Evolutionary conservation across 2,113 vertebrate genomes (phyloP), one percentile per base, ranked within the genome.

Genomic region (Mustela nigripes): DNA sequence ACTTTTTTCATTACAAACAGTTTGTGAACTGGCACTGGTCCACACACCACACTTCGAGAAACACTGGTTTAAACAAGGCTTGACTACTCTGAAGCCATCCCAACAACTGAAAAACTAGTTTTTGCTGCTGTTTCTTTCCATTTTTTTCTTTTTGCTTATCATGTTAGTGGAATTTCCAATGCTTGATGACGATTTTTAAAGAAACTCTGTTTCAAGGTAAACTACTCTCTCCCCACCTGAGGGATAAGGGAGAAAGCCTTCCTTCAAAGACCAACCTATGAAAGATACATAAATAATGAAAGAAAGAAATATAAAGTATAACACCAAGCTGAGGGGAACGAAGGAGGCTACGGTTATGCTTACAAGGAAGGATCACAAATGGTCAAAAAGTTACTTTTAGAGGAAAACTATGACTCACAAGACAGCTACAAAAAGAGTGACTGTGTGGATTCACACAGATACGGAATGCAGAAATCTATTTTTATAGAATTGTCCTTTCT

Each of bases 401-500:
- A 96, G 71, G 33, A 90, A 92, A 94, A 28, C 48, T 28, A 4
- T 5, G 18, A 89, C 5, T 67, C 58, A 63, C 24, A 74, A 79
- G 80, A 83, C 63, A 89, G 63, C 45, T 71, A 14, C 69, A 39
- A 94, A 96, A 5, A 4, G 79, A 78, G 36, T 80, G 92, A 89
- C 36, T 5, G 56, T 6, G 85, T 45, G 71, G 87, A 84, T 93
- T 94, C 58, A 87, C 84, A 89, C 33, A 83, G 42, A 93, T 39
- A 79, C 16, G 69, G 95, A 95, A 62, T 78, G 85, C 92, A 83
- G 48, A 97, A 76, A 84, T 95, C 63, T 76, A 11, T 81, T 74
- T 97, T 92, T 76, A 50, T 91, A 94, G 36, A 96, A 94, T 62
- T 73, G 45, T 98, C 60, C 50, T 96, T 91, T 24, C 76, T 97